phyloP scores from a whole-genome alignment of 2,797 vertebrate genomes.

The Margarornis squamiger region DNA sequence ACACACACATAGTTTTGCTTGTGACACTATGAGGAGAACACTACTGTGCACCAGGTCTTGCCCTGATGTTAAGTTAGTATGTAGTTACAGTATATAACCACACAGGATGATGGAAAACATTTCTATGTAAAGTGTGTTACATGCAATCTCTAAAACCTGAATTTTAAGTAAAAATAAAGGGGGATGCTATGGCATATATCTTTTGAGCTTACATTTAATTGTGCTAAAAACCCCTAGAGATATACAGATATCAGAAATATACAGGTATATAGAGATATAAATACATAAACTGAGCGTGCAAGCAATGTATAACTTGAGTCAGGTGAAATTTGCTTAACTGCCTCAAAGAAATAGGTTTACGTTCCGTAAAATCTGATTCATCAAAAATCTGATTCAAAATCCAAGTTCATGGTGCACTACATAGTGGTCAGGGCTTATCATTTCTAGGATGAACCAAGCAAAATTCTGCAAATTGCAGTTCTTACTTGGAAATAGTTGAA shows the following conservation, averaged over 20 bases:
- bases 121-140: background rate
- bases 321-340: background rate
- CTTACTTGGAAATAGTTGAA: background rate
- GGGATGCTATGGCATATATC: background rate
- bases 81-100: background rate
- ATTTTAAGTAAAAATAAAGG: background rate
- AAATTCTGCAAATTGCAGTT: background rate
- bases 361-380: background rate
- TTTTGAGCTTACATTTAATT: background rate
- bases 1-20: background rate
- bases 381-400: background rate
- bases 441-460: background rate
- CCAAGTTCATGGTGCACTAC: background rate
- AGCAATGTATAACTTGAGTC: background rate
- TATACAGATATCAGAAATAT: background rate
- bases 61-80: background rate
- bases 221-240: background rate
- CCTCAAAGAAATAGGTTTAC: background rate
- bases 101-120: background rate
- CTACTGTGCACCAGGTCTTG: background rate
- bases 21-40: background rate
- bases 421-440: background rate
- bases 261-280: background rate
- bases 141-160: background rate
- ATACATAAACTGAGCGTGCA: background rate